These are phyloP conservation scores for Habropoda laboriosa DNA, from an alignment of 1,140 invertebrate species.

Conservation along the genomic window DNA sequence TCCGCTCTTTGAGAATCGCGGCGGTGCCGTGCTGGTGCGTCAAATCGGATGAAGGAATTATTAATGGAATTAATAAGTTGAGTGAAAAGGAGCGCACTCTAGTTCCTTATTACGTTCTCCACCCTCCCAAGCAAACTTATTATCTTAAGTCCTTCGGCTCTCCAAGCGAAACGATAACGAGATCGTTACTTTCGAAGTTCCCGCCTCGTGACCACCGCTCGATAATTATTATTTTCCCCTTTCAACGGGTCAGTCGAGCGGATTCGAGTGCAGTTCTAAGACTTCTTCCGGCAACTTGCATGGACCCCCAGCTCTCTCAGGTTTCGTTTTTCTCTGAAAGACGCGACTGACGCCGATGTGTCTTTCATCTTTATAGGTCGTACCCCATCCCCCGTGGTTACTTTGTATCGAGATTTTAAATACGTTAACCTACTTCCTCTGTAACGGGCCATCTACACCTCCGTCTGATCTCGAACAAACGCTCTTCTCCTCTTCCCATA, in stretches of 20 bases:
- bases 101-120: slow-evolving; percentile 65
- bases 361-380: not conserved
- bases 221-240: slow-evolving; percentile 54
- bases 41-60: slow-evolving; percentile 65
- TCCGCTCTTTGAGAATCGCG: slow-evolving; percentile 49
- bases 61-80: slow-evolving; percentile 68
- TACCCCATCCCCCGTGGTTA: slow-evolving; percentile 8
- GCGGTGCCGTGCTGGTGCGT: slow-evolving; percentile 43
- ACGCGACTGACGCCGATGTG: not conserved
- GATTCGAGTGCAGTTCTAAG: slow-evolving; percentile 11
- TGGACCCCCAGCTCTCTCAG: too few species aligned
- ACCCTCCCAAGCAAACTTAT: slow-evolving; percentile 62
- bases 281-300: not conserved
- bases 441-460: not conserved
- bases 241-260: slow-evolving; percentile 17
- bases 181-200: slow-evolving; percentile 66
- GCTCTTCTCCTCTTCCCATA: not conserved
- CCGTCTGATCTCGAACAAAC: slow-evolving; percentile 23
- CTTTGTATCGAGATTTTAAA: slow-evolving; percentile 47
- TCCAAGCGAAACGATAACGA: slow-evolving; percentile 63
- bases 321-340: too few species aligned
- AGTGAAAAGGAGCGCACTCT: slow-evolving; percentile 54
- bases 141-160: slow-evolving; percentile 66
- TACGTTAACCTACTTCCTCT: slow-evolving; percentile 47
- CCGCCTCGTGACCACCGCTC: slow-evolving; percentile 55